Evolutionary conservation across 2,888 invertebrate genomes (phyloP), one percentile per base, ranked within the genome.

Genomic region (Matsumyia berberina): DNA sequence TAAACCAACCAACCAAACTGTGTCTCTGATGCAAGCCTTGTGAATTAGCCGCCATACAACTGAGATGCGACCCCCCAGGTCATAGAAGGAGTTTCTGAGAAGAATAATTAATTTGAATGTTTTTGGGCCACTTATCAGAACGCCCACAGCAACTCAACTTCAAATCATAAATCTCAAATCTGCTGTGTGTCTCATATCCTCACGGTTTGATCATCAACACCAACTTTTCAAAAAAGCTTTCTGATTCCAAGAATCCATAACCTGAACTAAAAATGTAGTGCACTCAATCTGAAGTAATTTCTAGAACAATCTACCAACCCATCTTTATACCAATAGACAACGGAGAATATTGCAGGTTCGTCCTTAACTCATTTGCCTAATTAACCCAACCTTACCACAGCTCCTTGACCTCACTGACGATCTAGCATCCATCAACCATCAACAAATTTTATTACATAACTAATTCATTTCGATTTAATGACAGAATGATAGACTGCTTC

Each of bases 401-500:
- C 12, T 12, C 8, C 24, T 29, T 29, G n/a, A 6, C 8, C 42
- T 9, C 29, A 5, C 29, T 42, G 17, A 33, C 2, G 7, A 24
- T 24, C 0, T 8, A 39, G 46, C 66, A 66, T 55, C 55, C 57
- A 74, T 74, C 74, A 64, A 64, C 46, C 35, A n/a, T n/a, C 44
- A 70, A 46, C 46, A 19, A 17, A 19, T 79, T 62, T 79, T 77
- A 77, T 77, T 60, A 64, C 57, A 80, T 62, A 81, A 70, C 64
- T 70, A 69, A 82, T 76, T 81, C 58, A 81, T 76, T 69, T 42
- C n/a, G 29, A 70, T 76, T 82, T 83, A 79, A 83, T 73, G 83
- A 83, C 73, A 83, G 53, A 83, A 83, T 83, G 79, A 79, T 83
- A 79, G 79, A 79, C 83, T 73, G 49, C 69, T 79, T 67, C 67